phyloP scores from a whole-genome alignment of 2,888 invertebrate species.

The Cephus sareptanus region DNA sequence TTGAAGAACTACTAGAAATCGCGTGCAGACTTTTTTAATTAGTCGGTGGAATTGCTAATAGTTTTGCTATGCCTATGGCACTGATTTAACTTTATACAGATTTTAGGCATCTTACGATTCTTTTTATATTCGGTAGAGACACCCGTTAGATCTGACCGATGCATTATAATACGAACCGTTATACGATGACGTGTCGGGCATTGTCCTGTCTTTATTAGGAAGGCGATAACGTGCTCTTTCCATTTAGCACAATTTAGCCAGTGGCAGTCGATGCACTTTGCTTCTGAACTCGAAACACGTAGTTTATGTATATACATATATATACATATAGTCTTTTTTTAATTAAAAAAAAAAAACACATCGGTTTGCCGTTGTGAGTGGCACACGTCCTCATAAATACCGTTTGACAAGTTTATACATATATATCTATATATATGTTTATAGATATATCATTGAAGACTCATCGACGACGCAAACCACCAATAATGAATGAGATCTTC shows the following conservation, averaged over 20 bases:
- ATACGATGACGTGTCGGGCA: slow-evolving; percentile 1
- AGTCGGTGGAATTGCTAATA: slow-evolving; percentile 43
- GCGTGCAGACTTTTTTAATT: slow-evolving; percentile 55
- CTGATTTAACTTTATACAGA: not conserved
- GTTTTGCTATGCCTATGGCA: slow-evolving; percentile 6
- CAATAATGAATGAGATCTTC: not conserved
- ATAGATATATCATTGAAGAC: not conserved
- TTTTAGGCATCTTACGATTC: not conserved
- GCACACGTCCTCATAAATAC: too few species aligned
- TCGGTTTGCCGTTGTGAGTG: too few species aligned
- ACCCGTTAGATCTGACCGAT: not conserved
- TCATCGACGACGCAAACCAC: not conserved
- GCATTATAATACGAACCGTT: not conserved
- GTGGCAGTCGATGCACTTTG: not conserved
- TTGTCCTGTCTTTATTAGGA: slow-evolving; percentile 5
- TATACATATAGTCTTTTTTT: too few species aligned
- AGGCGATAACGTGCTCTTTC: slow-evolving; percentile 28
- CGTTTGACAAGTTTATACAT: not conserved
- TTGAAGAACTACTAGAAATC: slow-evolving; percentile 18
- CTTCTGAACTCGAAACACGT: not conserved
- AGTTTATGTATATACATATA: not conserved
- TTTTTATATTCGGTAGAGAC: not conserved
- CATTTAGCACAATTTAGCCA: slow-evolving; percentile 48
- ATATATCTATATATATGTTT: too few species aligned
- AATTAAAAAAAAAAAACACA: too few species aligned